Base-by-base conservation (phyloP, 2,888 invertebrate species). In the Sarcophaga variegata region DNA sequence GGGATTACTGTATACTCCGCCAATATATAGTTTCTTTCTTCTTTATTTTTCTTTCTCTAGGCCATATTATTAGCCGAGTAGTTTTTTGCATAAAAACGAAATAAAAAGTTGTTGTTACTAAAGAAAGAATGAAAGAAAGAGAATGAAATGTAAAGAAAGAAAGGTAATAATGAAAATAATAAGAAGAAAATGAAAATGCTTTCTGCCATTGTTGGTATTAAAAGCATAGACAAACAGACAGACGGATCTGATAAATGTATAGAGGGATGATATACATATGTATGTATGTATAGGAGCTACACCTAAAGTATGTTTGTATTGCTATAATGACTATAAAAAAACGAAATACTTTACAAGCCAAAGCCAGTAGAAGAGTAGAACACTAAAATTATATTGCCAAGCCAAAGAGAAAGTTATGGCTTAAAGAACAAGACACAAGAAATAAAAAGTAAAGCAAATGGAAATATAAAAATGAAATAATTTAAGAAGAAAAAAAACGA, bases 21-120 rank as follows among this genome's bases (percentile, higher is more conserved):
- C 72, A 72, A 74, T 62, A 86, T 62, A 77, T 86, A 81, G 62
- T 84, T 85, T 77, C n/a, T 22, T 45, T 60, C 74, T 72, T 78
- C 62, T 71, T 47, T 72, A 59, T 27, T 62, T 70, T 80, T 49
- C 60, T 17, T 81, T 64, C 72, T 74, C 72, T 83, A 66, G 64
- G 66, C 14, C 37, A 80, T 66, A 78, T 71, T 83, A 66, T 71
- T 85, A 69, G 81, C 74, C 76, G 77, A 83, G 78, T 86, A 83
- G 78, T 86, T 81, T 81, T 88, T 89, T 88, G 88, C 89, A 89
- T 89, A 89, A 88, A 88, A 87, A 72, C 49, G 37, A 86, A 88
- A 89, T 89, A 88, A 87, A 82, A 86, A 67, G 71, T 66, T 70
- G 62, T 37, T 37, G 8, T 10, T 1, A 8, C 10, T 10, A 37